Percentiles rank a stretch among this genome's conserved stretches.
These are phyloP conservation scores for Polylopha cassiicola DNA, from an alignment of 2,888 invertebrate species.

Conservation along the genomic window DNA sequence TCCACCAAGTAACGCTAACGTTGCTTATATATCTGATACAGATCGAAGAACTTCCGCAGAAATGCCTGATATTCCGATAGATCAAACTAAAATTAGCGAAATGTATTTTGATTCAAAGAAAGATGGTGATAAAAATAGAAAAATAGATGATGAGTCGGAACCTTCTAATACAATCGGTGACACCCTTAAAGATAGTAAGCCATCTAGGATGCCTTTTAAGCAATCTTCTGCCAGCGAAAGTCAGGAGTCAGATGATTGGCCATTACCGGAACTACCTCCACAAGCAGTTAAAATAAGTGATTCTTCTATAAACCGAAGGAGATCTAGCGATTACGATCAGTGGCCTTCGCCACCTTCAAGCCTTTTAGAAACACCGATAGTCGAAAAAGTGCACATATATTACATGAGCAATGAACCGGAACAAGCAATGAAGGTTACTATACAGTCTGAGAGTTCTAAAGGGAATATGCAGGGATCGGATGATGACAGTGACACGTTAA, in stretches of 20 bases:
- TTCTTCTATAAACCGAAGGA: slow-evolving; percentile 48
- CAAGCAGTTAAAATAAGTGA: slow-evolving; percentile 50
- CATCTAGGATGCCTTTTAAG: slow-evolving; percentile 57
- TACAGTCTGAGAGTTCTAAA: slow-evolving; percentile 81
- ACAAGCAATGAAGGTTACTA: slow-evolving; percentile 85
- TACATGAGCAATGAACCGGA: slow-evolving; percentile 87
- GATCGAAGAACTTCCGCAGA: slow-evolving; percentile 90
- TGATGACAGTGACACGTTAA: slow-evolving; percentile 82
- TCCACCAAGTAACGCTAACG: slow-evolving; percentile 84
- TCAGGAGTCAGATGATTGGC: slow-evolving; percentile 87
- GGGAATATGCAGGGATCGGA: slow-evolving; percentile 81
- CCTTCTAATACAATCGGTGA: slow-evolving; percentile 45
- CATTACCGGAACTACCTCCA: slow-evolving; percentile 83
- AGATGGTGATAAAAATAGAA: slow-evolving; percentile 56
- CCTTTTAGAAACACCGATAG: slow-evolving; percentile 82
- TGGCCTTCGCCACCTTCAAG: slow-evolving; percentile 90
- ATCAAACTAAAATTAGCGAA: slow-evolving; percentile 79
- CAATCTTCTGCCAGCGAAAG: slow-evolving; percentile 78
- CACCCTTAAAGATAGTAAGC: slow-evolving; percentile 46
- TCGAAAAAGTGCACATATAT: slow-evolving; percentile 88
- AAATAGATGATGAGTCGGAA: slow-evolving; percentile 43
- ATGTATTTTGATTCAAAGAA: slow-evolving; percentile 75
- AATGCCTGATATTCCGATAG: slow-evolving; percentile 90
- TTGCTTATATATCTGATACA: slow-evolving; percentile 86
- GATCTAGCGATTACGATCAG: slow-evolving; percentile 84